Evolutionary conservation across 2,888 invertebrate genomes (phyloP), one percentile per base, ranked within the genome.

Genomic region (Hipparchia sbordonii): DNA sequence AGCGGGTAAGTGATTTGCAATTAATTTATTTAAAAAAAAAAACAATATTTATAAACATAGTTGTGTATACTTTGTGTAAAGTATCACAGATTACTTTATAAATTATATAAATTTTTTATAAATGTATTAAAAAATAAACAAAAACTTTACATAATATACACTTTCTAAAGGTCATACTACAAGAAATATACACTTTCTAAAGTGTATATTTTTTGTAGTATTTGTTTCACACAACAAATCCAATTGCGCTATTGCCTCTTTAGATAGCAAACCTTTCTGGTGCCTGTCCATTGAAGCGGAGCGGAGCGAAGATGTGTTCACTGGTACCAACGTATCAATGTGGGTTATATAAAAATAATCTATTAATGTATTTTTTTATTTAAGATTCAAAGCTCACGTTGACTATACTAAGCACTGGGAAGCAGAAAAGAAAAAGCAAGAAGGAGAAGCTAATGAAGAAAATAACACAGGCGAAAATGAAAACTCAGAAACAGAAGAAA

Each of bases 1-100:
- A 91, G 86, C 80, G 95, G 95, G 89, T 95, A 77, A 79, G 83
- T 51, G 12, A 12, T 23, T 65, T 33, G 9, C 6, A 51, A 33
- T n/a, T 66, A 9, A 54, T n/a, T n/a, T 70, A 59, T 57, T 33
- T 10, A 33, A 4, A 2, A 48, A 48, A 48, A 48, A 0, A 6
- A 0, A 1, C 2, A 6, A 7, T 23, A 23, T 23, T 23, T 23
- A 23, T 23, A 1, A 0, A 23, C 23, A 23, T 23, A 23, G 23
- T 23, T 23, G 23, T 23, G 23, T 23, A 23, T 23, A 23, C 23
- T 23, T 23, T 23, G 23, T 23, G 23, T 23, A 23, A 23, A 23
- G 23, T 23, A 23, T 23, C 23, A 23, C 23, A 23, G 23, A 23
- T 23, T 23, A 23, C 23, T 23, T 23, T 23, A 23, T 23, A 23